A percentile compares a stretch with the other conserved stretches of the same genome.
Evolutionary conservation across 2,113 vertebrate genomes (phyloP).

Genomic region (Petroica traversi): DNA sequence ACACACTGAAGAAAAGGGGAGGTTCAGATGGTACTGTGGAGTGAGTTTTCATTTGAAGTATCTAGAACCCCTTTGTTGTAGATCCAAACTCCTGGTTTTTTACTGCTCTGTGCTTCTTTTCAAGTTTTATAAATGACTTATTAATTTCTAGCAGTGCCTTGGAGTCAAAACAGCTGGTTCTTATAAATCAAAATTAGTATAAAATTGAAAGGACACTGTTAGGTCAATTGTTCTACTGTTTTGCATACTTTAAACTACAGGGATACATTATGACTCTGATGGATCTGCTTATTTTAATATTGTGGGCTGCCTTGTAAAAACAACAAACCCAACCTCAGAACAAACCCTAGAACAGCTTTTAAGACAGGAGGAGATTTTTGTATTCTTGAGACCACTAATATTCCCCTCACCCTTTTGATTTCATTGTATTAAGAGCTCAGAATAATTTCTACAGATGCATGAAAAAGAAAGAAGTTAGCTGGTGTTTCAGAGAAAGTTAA

Average conservation of each 20-base stretch:
- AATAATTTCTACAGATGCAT: neutral
- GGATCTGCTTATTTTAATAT: neutral
- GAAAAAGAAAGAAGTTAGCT: neutral
- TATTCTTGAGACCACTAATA: neutral
- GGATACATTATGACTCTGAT: neutral
- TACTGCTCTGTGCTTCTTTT: neutral
- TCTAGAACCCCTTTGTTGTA: neutral
- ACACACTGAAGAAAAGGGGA: neutral
- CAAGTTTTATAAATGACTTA: neutral
- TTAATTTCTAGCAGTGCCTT: neutral
- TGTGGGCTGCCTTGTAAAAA: neutral
- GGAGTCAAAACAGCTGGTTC: neutral
- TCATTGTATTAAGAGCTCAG: neutral
- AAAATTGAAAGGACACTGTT: neutral
- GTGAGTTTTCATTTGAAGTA: neutral
- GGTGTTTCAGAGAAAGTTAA: neutral
- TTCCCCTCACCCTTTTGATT: neutral
- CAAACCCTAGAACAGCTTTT: neutral
- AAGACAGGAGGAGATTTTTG: neutral
- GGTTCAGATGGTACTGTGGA: neutral
- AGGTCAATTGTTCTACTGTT: neutral
- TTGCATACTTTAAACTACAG: neutral
- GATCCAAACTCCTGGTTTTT: neutral
- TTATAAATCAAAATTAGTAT: neutral
- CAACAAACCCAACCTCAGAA: neutral